Base-by-base conservation (phyloP, 2,888 invertebrate genomes). In the Pachydiplax longipennis region DNA sequence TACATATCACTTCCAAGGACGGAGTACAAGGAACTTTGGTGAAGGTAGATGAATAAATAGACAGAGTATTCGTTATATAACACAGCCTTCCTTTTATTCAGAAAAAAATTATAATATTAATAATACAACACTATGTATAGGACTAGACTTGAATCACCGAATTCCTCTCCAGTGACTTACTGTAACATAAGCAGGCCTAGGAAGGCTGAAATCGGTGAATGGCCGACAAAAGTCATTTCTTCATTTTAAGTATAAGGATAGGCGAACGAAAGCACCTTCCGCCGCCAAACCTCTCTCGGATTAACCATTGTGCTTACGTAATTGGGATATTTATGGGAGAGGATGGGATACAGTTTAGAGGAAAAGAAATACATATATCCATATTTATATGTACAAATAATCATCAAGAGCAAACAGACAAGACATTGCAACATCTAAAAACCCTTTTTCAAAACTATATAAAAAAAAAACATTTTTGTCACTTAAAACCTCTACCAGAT, bases 21-120 rank as follows among this genome's bases (percentile, higher is more conserved):
- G 37, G 37, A 44, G 10, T 2, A 6, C 12, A 53, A 53, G 53
- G 53, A 18, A 18, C 1, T 18, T 53, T 18, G 1, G 53, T 15
- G 53, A 53, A 53, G 2, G 15, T 1, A 18, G 53, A 53, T n/a
- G n/a, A 87, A 87, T 18, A 25, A 61, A 65, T 37, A 83, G 35
- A 83, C 31, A 35, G 58, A 37, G 37, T 12, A 22, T 87, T 87
- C 65, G 37, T 87, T 87, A 87, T 87, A 87, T 87, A 87, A 87
- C 87, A 87, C 87, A 87, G 87, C 87, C 87, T 87, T 87, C 87
- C 87, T 87, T 87, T 87, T 65, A 87, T 65, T 87, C 87, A 87
- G 87, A 87, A 87, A 81, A 87, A 87, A 87, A 87, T 87, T 37
- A 87, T 87, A 87, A 61, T 87, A 87, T 87, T 87, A 87, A 87